A percentile compares a stretch with the other conserved stretches of the same genome.
These are phyloP conservation scores for Coboldia fuscipes DNA, from an alignment of 1,140 invertebrate genomes.

Conservation along the genomic window DNA sequence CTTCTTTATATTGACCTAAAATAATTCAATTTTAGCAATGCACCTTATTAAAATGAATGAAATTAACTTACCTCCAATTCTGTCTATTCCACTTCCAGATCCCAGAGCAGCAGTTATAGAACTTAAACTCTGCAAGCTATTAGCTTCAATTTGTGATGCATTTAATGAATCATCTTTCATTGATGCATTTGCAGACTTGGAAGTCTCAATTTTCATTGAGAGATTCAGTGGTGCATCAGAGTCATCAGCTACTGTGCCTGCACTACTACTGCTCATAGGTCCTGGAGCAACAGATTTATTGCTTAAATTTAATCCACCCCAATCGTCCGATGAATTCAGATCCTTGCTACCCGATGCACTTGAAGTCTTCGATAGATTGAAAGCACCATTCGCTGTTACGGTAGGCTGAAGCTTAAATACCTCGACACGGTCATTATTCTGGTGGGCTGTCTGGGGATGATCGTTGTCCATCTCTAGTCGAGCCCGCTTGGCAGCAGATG, in stretches of 20 bases:
- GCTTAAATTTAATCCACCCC: too few species aligned
- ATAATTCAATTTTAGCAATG: not conserved
- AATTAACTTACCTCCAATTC: constrained; percentile 5
- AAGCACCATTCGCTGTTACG: constrained; percentile 20
- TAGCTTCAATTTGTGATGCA: constrained; percentile 3
- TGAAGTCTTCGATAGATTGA: constrained; percentile 17
- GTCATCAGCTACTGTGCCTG: constrained; percentile 24
- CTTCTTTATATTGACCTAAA: constrained; percentile 32
- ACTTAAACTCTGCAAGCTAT: constrained; percentile 19
- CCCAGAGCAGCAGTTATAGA: constrained; percentile 20
- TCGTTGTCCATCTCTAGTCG: constrained; percentile 31
- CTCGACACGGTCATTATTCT: constrained; percentile 37
- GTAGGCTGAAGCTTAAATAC: constrained; percentile 50
- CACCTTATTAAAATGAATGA: not conserved
- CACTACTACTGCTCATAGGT: constrained; percentile 10
- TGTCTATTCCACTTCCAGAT: constrained; percentile 11
- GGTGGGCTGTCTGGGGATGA: not conserved
- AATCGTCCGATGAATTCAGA: not conserved
- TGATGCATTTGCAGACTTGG: constrained; percentile 6
- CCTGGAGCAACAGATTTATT: too few species aligned
- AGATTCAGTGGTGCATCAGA: constrained; percentile 59
- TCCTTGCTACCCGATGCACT: not conserved
- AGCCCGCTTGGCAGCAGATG: constrained; percentile 25
- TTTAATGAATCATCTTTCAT: constrained; percentile 4
- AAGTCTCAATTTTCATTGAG: constrained; percentile 45